phyloP scores from a whole-genome alignment of 92 coral and sea anemone genomes.

The Ricordea florida region DNA sequence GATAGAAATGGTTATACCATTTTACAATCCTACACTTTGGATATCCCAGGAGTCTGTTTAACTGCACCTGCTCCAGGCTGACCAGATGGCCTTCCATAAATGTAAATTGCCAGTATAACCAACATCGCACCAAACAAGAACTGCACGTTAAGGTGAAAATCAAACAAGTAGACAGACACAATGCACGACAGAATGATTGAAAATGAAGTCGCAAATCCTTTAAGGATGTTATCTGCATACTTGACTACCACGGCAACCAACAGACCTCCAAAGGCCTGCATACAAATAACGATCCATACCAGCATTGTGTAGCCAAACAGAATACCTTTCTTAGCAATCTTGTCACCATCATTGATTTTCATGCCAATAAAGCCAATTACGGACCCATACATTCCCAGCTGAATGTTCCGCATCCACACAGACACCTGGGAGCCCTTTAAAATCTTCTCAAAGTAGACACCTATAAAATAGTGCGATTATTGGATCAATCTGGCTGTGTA shows the following conservation, averaged over 20 bases:
- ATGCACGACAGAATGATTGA: constrained; percentile 88
- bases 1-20: no score
- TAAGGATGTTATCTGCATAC: constrained; percentile 97
- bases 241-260: constrained; percentile 95
- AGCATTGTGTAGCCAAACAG: constrained; percentile 78
- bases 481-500: background rate
- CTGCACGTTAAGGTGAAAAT: constrained; percentile 75
- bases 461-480: constrained; percentile 25
- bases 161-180: constrained; percentile 82
- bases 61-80: no score
- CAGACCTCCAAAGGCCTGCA: constrained; percentile 96
- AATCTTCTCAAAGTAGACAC: constrained; percentile 98
- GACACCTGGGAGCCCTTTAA: constrained; percentile 86
- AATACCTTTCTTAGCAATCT: constrained; percentile 79
- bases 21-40: no score
- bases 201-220: constrained; percentile 96
- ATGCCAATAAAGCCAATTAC: constrained; percentile 84
- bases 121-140: constrained; percentile 82
- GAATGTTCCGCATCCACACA: constrained; percentile 90
- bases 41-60: no score
- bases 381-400: constrained; percentile 78
- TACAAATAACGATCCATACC: constrained; percentile 84
- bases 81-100: constrained; percentile 77
- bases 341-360: constrained; percentile 90
- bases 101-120: constrained; percentile 81